phyloP scores from a whole-genome alignment of 2,888 invertebrate species.

The Drosophila demipolita region DNA sequence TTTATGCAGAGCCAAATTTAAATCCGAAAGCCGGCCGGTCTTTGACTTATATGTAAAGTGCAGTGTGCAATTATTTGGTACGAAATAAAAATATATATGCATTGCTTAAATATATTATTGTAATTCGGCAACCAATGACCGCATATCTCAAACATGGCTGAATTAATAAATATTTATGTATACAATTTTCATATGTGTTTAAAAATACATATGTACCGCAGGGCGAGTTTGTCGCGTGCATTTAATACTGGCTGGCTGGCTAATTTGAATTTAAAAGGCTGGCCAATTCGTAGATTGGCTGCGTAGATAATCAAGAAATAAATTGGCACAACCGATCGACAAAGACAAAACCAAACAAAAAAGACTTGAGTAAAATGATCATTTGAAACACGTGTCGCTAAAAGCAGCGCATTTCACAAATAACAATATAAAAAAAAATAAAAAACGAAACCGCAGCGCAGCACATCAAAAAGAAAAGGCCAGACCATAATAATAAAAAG shows the following conservation, averaged over 20 bases:
- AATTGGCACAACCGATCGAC: conserved; percentile 66
- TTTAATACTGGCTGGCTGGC: conserved; percentile 53
- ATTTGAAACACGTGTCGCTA: conserved; percentile 78
- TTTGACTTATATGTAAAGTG: conserved; percentile 30
- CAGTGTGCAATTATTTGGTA: conserved; percentile 48
- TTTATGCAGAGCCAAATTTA: conserved; percentile 26
- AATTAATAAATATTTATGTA: neutral
- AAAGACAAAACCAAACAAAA: conserved; percentile 24
- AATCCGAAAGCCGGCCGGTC: conserved; percentile 47
- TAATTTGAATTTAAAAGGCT: conserved; percentile 78
- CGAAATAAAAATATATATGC: conserved; percentile 22
- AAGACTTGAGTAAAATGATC: conserved; percentile 45
- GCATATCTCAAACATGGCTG: conserved; percentile 13
- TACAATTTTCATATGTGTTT: neutral
- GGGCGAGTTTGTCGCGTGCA: conserved; percentile 66
- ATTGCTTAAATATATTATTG: neutral
- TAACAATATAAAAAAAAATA: neutral
- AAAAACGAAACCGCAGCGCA: conserved; percentile 56
- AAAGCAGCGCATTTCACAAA: conserved; percentile 48
- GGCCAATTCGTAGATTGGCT: conserved; percentile 68
- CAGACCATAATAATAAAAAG: conserved; percentile 40
- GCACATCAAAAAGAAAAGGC: conserved; percentile 51
- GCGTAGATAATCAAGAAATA: conserved; percentile 70
- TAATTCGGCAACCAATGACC: conserved; percentile 37
- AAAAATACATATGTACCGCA: conserved; percentile 3